Base-by-base conservation (phyloP, 2,113 vertebrate species). In the Mesocricetus auratus region DNA sequence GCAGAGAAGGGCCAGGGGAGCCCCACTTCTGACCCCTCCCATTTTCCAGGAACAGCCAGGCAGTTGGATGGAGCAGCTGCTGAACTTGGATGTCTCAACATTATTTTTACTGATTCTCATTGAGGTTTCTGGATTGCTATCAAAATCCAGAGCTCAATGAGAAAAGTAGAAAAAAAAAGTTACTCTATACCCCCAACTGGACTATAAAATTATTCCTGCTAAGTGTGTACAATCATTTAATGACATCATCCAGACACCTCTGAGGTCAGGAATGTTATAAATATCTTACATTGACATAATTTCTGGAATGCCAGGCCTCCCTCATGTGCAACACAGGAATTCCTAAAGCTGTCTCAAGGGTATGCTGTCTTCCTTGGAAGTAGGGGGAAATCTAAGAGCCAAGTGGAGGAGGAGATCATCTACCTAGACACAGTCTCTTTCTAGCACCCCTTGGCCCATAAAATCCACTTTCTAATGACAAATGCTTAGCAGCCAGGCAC, bases 71-170 rank as follows among this genome's bases (percentile, higher is more conserved):
- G 29, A 71, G 71, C 22, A 90, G n/a, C 79, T 93, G 36, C 36
- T 93, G 50, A 39, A 33, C 36, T 45, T 36, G 13, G 3, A 47
- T 42, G 0, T 17, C 58, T 85, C 9, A 53, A 4, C 29, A 39
- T 50, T 69, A 58, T 11, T 53, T 90, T 95, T 86, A 91, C 73
- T 89, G 91, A 58, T 79, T 85, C 3, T 7, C 64, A n/a, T 33
- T 86, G 69, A 33, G 6, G 12, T 74, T 73, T 90, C n/a, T 89
- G 5, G 7, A 11, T 17, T 73, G 29, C 50, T 39, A 68, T 71
- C 15, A 81, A 85, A 92, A 26, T 26, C 31, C 33, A 75, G n/a
- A 82, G 10, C 7, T 26, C 11, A 22, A 3, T 17, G 12, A 93
- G 24, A 15, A 79, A 83, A 85, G 71, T 1, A 56, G 4, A 60